Evolutionary conservation across 1,140 invertebrate genomes (phyloP).

Genomic region (Babylonia areolata): DNA sequence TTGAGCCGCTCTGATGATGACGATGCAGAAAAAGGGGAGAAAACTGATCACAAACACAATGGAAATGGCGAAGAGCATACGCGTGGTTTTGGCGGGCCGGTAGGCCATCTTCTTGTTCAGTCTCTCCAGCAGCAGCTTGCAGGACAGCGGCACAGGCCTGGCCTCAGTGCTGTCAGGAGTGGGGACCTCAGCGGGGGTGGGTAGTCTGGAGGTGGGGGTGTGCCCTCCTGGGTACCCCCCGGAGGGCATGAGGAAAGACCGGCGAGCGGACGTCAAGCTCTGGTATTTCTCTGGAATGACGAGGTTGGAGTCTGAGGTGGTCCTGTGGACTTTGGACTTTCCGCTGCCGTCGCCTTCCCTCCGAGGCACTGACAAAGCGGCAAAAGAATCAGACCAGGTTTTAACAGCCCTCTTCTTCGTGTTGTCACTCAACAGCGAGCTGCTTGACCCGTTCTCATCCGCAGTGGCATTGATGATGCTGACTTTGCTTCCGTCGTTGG

Average conservation of each 20-base stretch:
- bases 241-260: slow-evolving; percentile 18
- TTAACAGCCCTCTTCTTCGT: not conserved
- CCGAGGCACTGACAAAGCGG: not conserved
- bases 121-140: not conserved
- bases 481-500: not conserved
- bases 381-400: not conserved
- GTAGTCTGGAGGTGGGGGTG: slow-evolving; percentile 27
- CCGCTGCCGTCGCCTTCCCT: not conserved
- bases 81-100: slow-evolving; percentile 44
- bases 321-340: not conserved
- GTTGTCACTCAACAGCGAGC: not conserved
- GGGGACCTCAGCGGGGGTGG: slow-evolving; percentile 28
- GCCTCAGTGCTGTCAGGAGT: not conserved
- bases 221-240: slow-evolving; percentile 14
- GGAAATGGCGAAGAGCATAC: slow-evolving; percentile 51
- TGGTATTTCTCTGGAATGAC: not conserved
- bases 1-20: slow-evolving; percentile 23
- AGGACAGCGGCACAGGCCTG: not conserved
- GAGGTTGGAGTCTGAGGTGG: not conserved
- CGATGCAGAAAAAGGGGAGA: slow-evolving; percentile 50
- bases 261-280: not conserved
- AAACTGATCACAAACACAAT: slow-evolving; percentile 54
- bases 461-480: not conserved
- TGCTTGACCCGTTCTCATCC: not conserved
- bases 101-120: slow-evolving; percentile 38